Evolutionary conservation across 2,888 invertebrate species (phyloP).

Genomic region (Lamellibrachia columna): DNA sequence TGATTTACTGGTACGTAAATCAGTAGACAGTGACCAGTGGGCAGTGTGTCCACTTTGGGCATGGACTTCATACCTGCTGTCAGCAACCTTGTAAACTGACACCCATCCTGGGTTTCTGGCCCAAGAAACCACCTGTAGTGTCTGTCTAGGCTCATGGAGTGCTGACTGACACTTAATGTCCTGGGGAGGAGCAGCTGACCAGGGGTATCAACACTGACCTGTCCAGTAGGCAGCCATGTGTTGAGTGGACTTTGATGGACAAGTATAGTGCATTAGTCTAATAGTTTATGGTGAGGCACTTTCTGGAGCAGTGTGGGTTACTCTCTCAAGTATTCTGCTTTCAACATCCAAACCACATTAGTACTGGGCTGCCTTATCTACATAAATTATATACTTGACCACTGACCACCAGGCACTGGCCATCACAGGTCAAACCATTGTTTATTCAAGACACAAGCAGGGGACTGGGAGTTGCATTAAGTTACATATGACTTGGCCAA

Average conservation of each 20-base stretch:
- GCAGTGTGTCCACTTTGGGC: not conserved
- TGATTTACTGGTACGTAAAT: not conserved
- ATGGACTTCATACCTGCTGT: not conserved
- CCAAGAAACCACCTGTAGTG: not conserved
- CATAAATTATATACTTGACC: no score
- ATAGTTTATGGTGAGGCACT: not conserved
- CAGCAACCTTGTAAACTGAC: not conserved
- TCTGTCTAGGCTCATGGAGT: not conserved
- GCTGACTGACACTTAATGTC: not conserved
- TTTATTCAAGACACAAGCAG: no score
- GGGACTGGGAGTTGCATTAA: no score
- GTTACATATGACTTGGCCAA: no score
- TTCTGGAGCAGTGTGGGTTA: no score
- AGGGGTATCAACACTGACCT: not conserved
- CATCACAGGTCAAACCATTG: no score
- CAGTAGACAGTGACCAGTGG: not conserved
- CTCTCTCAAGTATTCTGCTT: no score
- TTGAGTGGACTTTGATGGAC: not conserved
- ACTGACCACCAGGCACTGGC: no score
- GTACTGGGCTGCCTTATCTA: no score
- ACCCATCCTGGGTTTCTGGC: not conserved
- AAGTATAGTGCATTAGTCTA: not conserved
- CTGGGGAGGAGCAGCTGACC: not conserved
- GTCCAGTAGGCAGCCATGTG: not conserved
- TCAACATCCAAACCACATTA: no score